Evolutionary conservation across 2,113 vertebrate species (phyloP).

Genomic region (Astur gentilis): DNA sequence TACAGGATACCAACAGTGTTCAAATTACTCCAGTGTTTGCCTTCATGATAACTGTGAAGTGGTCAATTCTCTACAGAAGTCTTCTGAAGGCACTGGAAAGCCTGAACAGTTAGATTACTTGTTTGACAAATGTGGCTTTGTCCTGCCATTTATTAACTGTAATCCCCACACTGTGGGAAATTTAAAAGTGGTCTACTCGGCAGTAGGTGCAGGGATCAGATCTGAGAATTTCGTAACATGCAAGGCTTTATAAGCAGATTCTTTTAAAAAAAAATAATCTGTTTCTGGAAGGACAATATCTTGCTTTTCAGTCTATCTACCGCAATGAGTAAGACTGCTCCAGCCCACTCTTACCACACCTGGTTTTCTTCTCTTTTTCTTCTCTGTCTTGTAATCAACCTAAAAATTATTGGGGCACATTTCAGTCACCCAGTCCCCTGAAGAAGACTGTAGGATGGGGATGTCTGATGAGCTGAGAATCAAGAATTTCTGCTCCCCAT

Average conservation of each 20-base stretch:
- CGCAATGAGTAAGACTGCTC: background rate
- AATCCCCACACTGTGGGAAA: background rate
- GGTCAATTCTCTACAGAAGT: background rate
- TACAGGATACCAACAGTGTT: background rate
- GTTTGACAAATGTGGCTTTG: background rate
- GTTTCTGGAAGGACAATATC: background rate
- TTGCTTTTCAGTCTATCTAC: background rate
- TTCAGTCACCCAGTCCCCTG: background rate
- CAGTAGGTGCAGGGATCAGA: background rate
- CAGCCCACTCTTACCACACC: background rate
- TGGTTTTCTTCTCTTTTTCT: background rate
- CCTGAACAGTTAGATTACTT: background rate
- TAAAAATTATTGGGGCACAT: background rate
- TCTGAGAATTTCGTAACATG: background rate
- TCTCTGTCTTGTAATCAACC: background rate
- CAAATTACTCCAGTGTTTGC: background rate
- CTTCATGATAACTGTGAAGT: background rate
- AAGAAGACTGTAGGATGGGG: background rate
- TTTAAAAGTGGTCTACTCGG: background rate
- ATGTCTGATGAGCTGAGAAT: background rate
- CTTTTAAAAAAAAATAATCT: background rate
- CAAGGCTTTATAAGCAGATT: background rate
- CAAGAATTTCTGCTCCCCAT: background rate
- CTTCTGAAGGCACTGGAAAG: background rate
- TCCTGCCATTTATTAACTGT: background rate